A percentile compares a stretch with the other conserved stretches of the same genome.
phyloP scores from a whole-genome alignment of 35 echinoderm and acorn worm species.

The Holothuria glaberrima region DNA sequence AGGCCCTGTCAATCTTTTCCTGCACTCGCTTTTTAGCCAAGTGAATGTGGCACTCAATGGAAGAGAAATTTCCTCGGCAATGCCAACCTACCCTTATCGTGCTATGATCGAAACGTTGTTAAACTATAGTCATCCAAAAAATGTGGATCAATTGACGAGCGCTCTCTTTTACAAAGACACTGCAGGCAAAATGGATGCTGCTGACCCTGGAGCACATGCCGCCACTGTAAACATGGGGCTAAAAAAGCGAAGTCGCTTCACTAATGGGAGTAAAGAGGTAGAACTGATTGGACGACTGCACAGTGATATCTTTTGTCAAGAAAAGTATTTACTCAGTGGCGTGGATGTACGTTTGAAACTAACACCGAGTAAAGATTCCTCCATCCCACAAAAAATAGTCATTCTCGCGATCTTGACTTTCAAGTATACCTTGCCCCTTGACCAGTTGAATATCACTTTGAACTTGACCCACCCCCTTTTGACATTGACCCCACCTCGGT shows the following conservation, averaged over 20 bases:
- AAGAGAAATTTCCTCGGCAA: neutral
- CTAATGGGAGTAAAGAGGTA: neutral
- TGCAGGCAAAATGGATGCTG: constrained; percentile 51
- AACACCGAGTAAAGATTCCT: constrained; percentile 27
- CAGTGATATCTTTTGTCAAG: constrained; percentile 75
- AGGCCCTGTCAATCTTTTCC: neutral
- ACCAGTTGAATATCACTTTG: too few species aligned
- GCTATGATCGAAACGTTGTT: neutral
- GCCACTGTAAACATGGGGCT: constrained; percentile 10
- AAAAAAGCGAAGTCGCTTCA: neutral
- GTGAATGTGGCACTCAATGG: constrained; percentile 6
- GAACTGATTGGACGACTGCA: constrained; percentile 71
- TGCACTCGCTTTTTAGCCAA: neutral
- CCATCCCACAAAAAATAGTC: too few species aligned
- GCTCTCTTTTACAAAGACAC: neutral
- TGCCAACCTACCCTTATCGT: neutral
- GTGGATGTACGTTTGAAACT: constrained; percentile 68
- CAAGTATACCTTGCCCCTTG: too few species aligned
- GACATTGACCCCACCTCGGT: too few species aligned
- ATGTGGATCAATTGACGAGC: too few species aligned
- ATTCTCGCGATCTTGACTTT: too few species aligned
- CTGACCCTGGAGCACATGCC: constrained; percentile 5
- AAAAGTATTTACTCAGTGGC: constrained; percentile 53
- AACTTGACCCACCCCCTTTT: too few species aligned
- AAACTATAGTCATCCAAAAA: neutral